Base-by-base conservation (phyloP, 2,888 invertebrate species). In the Oegoconia quadripuncta region DNA sequence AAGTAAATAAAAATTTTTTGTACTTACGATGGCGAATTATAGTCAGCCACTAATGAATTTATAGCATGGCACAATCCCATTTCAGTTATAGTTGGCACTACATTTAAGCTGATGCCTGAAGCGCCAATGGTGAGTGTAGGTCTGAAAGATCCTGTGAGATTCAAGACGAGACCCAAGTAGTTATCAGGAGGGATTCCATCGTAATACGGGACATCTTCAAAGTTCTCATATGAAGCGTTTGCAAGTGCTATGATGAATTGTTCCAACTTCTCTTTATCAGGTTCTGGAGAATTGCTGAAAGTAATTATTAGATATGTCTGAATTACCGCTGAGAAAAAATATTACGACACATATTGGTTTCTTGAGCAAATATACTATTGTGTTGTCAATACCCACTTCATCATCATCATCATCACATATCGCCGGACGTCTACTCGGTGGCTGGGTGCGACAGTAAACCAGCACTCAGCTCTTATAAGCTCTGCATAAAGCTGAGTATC, bases 31-130 rank as follows among this genome's bases (percentile, higher is more conserved):
- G 88, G 89, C 7, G 89, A 88, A 61, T 88, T 90, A 57, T 90
- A 91, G 7, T 88, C 65, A 1, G 92, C 91, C 18, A 91, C 83
- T 52, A 89, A 79, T 0, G 93, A 92, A 61, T 93, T 93, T 33
- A 92, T 90, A 14, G 91, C 82, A 63, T 92, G 91, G 51, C 93
- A 93, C 39, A 92, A 67, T 1, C 93, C 93, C 83, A 92, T 89
- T 65, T 93, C 93, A 0, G 92, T 91, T 7, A 92, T 69, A 1
- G 90, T 91, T 7, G 89, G 88, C 27, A 90, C 79, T n/a, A 92
- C 74, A 26, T 72, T 70, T 52, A 90, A 68, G 40, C 66, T 65
- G 32, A 88, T 74, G 1, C 88, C 88, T 0, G 88, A 70, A 20
- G 90, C 89, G 29, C 90, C 90, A 44, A 90, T 89, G 2, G 90